These are phyloP conservation scores for Leucoraja erinaceus DNA, from an alignment of 2,113 vertebrate species.

Conservation along the genomic window DNA sequence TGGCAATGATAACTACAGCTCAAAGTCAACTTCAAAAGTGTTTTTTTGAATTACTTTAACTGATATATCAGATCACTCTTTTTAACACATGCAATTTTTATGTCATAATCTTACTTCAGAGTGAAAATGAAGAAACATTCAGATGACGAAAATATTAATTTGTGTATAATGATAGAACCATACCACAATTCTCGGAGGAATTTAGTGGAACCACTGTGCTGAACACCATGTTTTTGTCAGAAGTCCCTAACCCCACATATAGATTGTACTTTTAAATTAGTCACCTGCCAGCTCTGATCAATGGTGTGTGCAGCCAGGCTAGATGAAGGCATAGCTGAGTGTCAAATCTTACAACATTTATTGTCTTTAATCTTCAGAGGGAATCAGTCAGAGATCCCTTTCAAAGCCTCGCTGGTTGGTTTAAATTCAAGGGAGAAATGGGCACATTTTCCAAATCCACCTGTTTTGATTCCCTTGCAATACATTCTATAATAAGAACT, in stretches of 20 bases:
- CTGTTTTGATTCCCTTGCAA: background rate
- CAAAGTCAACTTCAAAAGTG: background rate
- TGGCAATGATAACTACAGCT: background rate
- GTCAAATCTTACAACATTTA: background rate
- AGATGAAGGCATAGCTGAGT: background rate
- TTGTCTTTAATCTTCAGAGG: constrained; percentile 16
- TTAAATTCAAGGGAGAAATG: background rate
- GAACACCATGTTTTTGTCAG: background rate
- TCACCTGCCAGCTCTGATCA: background rate
- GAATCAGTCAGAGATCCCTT: constrained; percentile 8
- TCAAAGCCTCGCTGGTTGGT: background rate
- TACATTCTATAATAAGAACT: background rate
- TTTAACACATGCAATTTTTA: background rate
- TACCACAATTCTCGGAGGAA: background rate
- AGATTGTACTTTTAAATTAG: background rate
- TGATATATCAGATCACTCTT: background rate
- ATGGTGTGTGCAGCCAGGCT: background rate
- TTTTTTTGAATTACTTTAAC: background rate
- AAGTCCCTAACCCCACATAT: background rate
- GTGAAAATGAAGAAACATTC: background rate
- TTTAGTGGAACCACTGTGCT: background rate
- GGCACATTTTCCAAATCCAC: background rate
- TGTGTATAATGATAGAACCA: background rate
- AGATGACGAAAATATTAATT: background rate
- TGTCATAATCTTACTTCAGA: background rate